These are phyloP conservation scores for Empidonax traillii DNA, from an alignment of 2,113 vertebrate species.

Conservation along the genomic window DNA sequence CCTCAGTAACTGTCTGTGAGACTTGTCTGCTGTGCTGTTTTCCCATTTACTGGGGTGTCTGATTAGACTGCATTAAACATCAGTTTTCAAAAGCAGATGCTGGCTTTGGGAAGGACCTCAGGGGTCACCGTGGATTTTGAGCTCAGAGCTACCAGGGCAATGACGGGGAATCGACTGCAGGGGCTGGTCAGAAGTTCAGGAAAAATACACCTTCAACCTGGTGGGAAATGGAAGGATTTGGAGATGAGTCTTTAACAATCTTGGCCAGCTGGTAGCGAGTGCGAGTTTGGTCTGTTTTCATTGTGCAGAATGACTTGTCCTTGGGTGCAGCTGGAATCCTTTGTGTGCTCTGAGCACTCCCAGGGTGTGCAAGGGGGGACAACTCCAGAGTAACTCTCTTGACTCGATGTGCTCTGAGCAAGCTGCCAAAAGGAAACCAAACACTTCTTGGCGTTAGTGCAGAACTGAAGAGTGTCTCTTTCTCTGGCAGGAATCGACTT, in stretches of 20 bases:
- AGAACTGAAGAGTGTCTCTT: conserved; percentile 60
- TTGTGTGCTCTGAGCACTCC: conserved; percentile 31
- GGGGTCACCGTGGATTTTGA: background rate
- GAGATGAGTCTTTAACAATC: background rate
- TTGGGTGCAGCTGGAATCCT: background rate
- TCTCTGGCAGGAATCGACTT: conserved; percentile 93
- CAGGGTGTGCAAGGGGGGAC: conserved; percentile 37
- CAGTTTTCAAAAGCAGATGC: background rate
- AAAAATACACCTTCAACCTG: background rate
- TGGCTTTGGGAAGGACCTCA: background rate
- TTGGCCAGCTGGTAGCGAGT: background rate
- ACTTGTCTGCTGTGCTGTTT: background rate
- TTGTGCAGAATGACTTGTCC: background rate
- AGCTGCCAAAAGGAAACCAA: background rate
- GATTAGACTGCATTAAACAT: background rate
- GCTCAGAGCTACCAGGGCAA: background rate
- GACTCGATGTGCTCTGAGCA: background rate
- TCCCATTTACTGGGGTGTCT: background rate
- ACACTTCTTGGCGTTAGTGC: background rate
- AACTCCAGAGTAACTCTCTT: conserved; percentile 43
- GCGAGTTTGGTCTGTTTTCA: background rate
- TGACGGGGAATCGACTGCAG: background rate
- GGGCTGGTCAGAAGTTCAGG: background rate
- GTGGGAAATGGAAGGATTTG: background rate
- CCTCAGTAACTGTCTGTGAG: background rate